A percentile compares a stretch with the other conserved stretches of the same genome.
Conservation (phyloP, 2,797 vertebrate genomes). For the Cottoperca gobio region DNA sequence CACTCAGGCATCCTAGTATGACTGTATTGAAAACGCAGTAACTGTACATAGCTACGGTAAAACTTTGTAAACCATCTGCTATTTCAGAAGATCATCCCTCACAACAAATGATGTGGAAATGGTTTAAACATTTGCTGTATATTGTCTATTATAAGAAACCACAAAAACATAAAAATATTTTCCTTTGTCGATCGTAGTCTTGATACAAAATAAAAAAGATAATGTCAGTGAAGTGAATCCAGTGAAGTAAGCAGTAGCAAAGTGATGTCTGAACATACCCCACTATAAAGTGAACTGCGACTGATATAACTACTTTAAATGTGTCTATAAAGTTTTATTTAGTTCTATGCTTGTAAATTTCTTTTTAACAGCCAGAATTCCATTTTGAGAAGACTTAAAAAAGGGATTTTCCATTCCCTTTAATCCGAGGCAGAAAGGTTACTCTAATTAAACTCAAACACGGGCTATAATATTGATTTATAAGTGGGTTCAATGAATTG, state of each 20-base stretch:
- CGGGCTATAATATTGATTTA: not conserved
- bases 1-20: slow-evolving; percentile 17
- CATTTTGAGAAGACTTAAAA: slow-evolving; percentile 2
- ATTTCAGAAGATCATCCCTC: not conserved
- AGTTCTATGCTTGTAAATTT: not conserved
- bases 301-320: not conserved
- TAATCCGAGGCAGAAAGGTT: slow-evolving; percentile 4
- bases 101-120: not conserved
- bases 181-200: no score
- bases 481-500: slow-evolving; percentile 5
- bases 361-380: not conserved
- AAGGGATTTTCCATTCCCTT: not conserved
- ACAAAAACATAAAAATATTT: not conserved
- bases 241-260: not conserved
- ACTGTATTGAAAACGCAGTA: slow-evolving; percentile 11
- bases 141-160: not conserved
- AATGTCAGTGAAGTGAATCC: not conserved
- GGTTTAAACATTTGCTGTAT: not conserved
- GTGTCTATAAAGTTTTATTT: not conserved
- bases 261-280: not conserved
- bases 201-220: no score
- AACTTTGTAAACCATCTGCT: slow-evolving; percentile 3
- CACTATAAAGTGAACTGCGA: not conserved
- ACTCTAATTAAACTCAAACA: slow-evolving; percentile 12
- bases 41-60: slow-evolving; percentile 8